Conservation (phyloP, 2,113 vertebrate species). For the Phylloscopus trochilus region DNA sequence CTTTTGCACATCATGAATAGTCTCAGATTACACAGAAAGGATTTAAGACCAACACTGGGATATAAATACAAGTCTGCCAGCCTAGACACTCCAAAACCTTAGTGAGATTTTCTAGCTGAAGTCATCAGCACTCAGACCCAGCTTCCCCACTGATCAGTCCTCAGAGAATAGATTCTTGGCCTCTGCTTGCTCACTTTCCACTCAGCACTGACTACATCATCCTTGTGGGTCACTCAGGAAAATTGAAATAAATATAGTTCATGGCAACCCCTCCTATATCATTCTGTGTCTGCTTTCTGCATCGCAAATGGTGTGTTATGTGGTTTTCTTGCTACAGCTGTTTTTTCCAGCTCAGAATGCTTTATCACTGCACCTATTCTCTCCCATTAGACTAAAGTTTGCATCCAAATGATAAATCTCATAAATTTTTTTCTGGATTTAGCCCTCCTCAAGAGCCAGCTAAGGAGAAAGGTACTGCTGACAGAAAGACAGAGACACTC, state of each 20-base stretch:
- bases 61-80: neutral
- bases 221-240: slow-evolving; percentile 13
- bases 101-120: neutral
- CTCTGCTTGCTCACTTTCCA: slow-evolving; percentile 3
- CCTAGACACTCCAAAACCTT: neutral
- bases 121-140: neutral
- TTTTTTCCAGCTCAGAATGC: neutral
- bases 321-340: neutral
- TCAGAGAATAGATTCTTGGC: slow-evolving; percentile 1
- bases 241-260: slow-evolving; percentile 4
- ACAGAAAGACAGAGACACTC: neutral
- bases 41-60: neutral
- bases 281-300: slow-evolving; percentile 20
- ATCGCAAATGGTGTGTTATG: neutral
- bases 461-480: neutral
- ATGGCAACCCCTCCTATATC: slow-evolving; percentile 1
- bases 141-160: neutral
- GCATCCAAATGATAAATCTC: neutral
- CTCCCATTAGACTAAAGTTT: neutral
- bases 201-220: slow-evolving; percentile 34
- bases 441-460: neutral
- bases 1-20: neutral
- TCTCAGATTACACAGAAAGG: neutral
- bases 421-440: neutral
- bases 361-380: neutral